phyloP scores from a whole-genome alignment of 2,797 vertebrate genomes.

The Paratrypauchen microcephalus region DNA sequence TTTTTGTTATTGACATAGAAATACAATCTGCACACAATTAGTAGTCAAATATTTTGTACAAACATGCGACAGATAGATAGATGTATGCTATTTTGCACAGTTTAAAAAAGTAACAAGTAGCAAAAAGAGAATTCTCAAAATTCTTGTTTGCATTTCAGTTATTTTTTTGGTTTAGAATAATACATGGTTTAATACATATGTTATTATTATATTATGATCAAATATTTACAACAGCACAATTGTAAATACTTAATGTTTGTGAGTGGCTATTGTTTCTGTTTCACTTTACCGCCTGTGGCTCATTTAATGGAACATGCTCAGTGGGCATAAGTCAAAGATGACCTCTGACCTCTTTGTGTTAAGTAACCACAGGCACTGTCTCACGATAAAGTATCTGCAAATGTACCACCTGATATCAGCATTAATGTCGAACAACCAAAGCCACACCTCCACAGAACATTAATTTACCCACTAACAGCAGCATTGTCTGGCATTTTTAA shows the following conservation, averaged over 20 bases:
- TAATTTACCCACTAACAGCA: not conserved
- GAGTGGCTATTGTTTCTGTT: not conserved
- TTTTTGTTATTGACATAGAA: too few species aligned
- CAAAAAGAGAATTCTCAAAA: not conserved
- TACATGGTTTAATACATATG: not conserved
- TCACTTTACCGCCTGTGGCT: slow-evolving; percentile 80
- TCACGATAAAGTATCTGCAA: slow-evolving; percentile 86
- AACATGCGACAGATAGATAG: not conserved
- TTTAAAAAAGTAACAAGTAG: not conserved
- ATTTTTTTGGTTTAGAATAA: not conserved
- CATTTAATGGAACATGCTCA: slow-evolving; percentile 78
- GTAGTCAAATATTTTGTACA: not conserved
- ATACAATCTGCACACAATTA: not conserved
- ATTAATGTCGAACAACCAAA: slow-evolving; percentile 37
- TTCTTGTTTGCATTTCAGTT: not conserved
- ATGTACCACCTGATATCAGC: slow-evolving; percentile 51
- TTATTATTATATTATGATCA: not conserved
- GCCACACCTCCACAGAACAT: slow-evolving; percentile 10
- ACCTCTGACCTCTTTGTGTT: slow-evolving; percentile 88
- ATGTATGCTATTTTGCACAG: not conserved
- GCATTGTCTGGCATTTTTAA: not conserved
- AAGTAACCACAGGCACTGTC: slow-evolving; percentile 84
- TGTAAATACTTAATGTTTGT: not conserved
- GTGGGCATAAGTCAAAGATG: slow-evolving; percentile 80
- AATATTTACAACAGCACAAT: not conserved